These are phyloP conservation scores for Orgyia antiqua DNA, from an alignment of 2,888 invertebrate genomes.

Conservation along the genomic window DNA sequence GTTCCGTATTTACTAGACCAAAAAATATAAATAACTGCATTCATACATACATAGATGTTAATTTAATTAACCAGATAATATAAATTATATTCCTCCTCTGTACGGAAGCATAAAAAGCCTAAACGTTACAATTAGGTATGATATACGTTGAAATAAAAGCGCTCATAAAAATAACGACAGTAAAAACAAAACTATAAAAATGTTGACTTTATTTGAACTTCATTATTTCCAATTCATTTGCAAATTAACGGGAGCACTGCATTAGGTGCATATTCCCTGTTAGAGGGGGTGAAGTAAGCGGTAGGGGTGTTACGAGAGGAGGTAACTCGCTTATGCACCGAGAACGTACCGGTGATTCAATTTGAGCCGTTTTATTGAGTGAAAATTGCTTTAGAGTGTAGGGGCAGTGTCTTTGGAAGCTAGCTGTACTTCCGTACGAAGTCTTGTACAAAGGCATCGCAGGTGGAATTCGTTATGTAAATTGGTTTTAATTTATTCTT, in stretches of 20 bases:
- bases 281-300: constrained; percentile 4
- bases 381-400: constrained; percentile 34
- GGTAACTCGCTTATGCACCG: constrained; percentile 36
- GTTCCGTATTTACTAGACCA: too few species aligned
- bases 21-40: too few species aligned
- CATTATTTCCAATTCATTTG: constrained; percentile 24
- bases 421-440: neutral
- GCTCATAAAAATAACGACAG: too few species aligned
- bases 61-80: too few species aligned
- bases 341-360: constrained; percentile 34
- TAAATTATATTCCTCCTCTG: too few species aligned
- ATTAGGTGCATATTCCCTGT: constrained; percentile 27
- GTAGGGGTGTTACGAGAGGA: constrained; percentile 6
- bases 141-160: too few species aligned
- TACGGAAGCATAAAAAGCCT: too few species aligned
- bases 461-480: constrained; percentile 22
- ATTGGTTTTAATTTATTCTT: constrained; percentile 22
- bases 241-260: constrained; percentile 23
- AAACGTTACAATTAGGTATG: too few species aligned
- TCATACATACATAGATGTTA: too few species aligned
- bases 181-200: too few species aligned
- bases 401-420: constrained; percentile 15
- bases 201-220: constrained; percentile 24
- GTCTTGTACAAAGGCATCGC: constrained; percentile 16
- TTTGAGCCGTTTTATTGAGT: constrained; percentile 37